phyloP scores from a whole-genome alignment of 2,888 invertebrate species.

The Drosophila birchii region DNA sequence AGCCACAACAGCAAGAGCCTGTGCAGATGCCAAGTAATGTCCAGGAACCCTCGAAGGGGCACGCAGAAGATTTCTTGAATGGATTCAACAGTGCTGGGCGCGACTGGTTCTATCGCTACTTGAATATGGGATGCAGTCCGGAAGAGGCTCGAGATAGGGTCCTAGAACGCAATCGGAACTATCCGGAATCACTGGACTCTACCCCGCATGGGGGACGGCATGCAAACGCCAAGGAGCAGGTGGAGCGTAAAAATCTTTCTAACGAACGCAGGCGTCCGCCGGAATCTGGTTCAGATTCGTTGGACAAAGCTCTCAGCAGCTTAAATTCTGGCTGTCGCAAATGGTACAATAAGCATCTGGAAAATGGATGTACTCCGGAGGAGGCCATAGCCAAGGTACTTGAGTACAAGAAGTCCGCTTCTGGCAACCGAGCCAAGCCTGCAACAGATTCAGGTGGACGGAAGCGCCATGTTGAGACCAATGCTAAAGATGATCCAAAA shows the following conservation, averaged over 20 bases:
- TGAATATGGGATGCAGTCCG: background rate
- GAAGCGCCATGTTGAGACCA: background rate
- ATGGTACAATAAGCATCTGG: conserved; percentile 4
- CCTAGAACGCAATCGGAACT: conserved; percentile 1
- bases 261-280: background rate
- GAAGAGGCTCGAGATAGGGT: conserved; percentile 4
- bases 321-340: background rate
- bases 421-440: background rate
- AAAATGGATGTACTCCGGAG: background rate
- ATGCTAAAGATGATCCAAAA: background rate
- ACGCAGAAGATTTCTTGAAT: background rate
- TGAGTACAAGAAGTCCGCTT: background rate
- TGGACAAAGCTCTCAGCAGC: background rate
- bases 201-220: background rate
- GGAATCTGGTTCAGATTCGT: no score
- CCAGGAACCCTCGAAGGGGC: background rate
- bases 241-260: background rate
- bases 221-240: background rate
- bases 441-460: background rate
- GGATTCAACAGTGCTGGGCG: conserved; percentile 5
- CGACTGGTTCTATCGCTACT: conserved; percentile 10
- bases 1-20: background rate
- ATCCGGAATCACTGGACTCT: background rate
- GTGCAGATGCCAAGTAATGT: background rate
- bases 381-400: conserved; percentile 5